These are phyloP conservation scores for Chromobotia macracanthus DNA, from an alignment of 2,797 vertebrate species.

Conservation along the genomic window DNA sequence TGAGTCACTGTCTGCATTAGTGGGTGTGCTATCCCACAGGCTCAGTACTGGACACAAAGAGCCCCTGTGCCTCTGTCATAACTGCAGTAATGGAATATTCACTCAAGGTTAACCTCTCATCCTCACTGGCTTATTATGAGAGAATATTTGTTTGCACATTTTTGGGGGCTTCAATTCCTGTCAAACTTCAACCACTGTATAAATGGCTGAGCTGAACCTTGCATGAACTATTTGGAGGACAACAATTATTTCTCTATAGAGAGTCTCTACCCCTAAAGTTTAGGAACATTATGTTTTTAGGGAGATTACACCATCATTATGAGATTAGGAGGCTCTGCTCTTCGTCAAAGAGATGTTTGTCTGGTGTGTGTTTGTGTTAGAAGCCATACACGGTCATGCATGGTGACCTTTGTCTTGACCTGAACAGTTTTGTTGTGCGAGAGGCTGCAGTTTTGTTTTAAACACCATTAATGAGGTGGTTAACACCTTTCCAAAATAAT, in stretches of 20 bases:
- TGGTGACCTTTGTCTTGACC: constrained; percentile 15
- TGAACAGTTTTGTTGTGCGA: constrained; percentile 18
- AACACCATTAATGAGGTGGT: constrained; percentile 4
- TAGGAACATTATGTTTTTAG: constrained; percentile 45
- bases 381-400: constrained; percentile 21
- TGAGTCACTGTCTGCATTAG: neutral
- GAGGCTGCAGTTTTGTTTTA: constrained; percentile 13
- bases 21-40: neutral
- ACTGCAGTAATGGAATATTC: constrained; percentile 50
- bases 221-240: constrained; percentile 25
- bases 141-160: constrained; percentile 59
- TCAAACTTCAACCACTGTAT: constrained; percentile 22
- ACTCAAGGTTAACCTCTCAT: constrained; percentile 50
- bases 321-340: constrained; percentile 41
- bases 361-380: constrained; percentile 15
- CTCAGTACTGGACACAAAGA: constrained; percentile 53
- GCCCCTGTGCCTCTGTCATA: constrained; percentile 57
- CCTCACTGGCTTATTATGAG: constrained; percentile 59
- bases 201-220: constrained; percentile 45
- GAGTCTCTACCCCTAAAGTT: constrained; percentile 20
- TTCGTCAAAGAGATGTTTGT: constrained; percentile 48
- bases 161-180: constrained; percentile 39
- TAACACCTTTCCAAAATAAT: constrained; percentile 17
- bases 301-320: constrained; percentile 45
- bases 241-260: constrained; percentile 8